Evolutionary conservation across 2,113 vertebrate genomes (phyloP), one percentile per base, ranked within the genome.

Genomic region (Gavia stellata): DNA sequence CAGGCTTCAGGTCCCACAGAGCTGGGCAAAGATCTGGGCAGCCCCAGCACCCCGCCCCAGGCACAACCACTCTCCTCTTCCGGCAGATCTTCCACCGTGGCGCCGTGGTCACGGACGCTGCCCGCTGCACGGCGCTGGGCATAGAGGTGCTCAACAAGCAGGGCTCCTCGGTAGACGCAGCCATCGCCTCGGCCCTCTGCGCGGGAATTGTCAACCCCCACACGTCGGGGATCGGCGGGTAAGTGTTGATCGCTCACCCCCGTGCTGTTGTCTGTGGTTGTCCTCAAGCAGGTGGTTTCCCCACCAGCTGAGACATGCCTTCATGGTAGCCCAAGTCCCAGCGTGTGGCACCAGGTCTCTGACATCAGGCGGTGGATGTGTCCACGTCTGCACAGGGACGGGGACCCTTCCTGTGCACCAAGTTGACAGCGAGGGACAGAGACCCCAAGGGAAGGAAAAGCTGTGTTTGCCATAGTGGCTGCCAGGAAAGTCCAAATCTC

Each of bases 151-250:
- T 99, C 89, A 98, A 91, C 73, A 98, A 98, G 81, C 98, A 98
- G 77, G 99, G 99, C 34, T 99, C 99, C 97, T 99, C 99, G 0
- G 99, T 99, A 52, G 99, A 99, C 0, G 99, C 99, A 0, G 99
- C 99, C 74, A 98, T 99, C 13, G 93, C 98, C 47, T 98, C 99
- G 0, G 98, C 99, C 42, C 98, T 99, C 91, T 99, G 99, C 61
- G 97, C 98, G 2, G 99, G 99, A 53, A 98, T 99, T 8, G 97
- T 99, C 85, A 98, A 99, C 92, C 99, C 99, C 1, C 99, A 99
- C 97, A 98, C 98, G 0, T 99, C 99, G 6, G 99, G 99, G 38
- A 98, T 99, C 15, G 99, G 99, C 50, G 99, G 99, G 99, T 99
- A 97, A 96, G 99, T 98, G 62, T 17, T 20, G 31, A 8, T 11